phyloP scores from a whole-genome alignment of 2,888 invertebrate genomes.

The Chorisops tibialis region DNA sequence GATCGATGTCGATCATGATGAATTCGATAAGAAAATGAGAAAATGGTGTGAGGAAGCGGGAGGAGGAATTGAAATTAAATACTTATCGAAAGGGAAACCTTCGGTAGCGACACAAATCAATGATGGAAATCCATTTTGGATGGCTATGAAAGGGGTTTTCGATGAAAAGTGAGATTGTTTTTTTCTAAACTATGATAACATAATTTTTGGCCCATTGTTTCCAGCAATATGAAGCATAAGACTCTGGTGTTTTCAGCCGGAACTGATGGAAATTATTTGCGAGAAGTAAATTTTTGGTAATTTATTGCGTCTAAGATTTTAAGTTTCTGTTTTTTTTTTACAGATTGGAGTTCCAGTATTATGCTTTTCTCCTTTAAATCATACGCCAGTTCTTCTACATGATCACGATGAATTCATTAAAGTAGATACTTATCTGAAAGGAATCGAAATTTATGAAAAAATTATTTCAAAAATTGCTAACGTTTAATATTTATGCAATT shows the following conservation, averaged over 20 bases:
- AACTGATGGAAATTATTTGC: constrained; percentile 71
- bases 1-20: constrained; percentile 56
- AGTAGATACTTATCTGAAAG: constrained; percentile 72
- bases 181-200: not conserved
- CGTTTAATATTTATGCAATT: no score
- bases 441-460: constrained; percentile 67
- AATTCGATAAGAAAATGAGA: constrained; percentile 60
- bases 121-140: constrained; percentile 67
- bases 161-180: constrained; percentile 58
- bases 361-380: constrained; percentile 88
- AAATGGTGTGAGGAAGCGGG: constrained; percentile 64
- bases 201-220: constrained; percentile 21
- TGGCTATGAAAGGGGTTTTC: constrained; percentile 62
- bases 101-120: constrained; percentile 63
- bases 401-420: constrained; percentile 87
- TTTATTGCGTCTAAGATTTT: not conserved
- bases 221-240: constrained; percentile 52
- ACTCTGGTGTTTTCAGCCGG: constrained; percentile 70
- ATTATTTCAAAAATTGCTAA: constrained; percentile 44
- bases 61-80: constrained; percentile 64
- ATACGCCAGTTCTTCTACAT: constrained; percentile 80
- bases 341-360: constrained; percentile 75
- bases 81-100: constrained; percentile 61
- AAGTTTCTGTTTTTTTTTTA: constrained; percentile 30
- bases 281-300: constrained; percentile 52